Base-by-base conservation (phyloP, 2,113 vertebrate species). In the Melanotaenia duboulayi region DNA sequence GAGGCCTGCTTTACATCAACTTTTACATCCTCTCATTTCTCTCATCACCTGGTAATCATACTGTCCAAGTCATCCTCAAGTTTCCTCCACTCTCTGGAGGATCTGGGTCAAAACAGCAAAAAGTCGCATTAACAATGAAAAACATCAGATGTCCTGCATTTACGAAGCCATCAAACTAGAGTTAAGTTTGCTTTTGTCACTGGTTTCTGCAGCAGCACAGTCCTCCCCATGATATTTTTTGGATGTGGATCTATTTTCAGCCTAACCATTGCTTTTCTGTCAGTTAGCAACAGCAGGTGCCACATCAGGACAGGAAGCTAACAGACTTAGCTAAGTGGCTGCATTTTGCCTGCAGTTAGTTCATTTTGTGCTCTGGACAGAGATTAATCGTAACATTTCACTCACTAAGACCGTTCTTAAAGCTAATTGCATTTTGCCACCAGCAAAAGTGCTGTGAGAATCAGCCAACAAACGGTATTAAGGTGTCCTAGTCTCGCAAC, bases 301-400 rank as follows among this genome's bases (percentile, higher is more conserved):
- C 25, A 12, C 17, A 24, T 37, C 24, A 46, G 24, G 51, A 57
- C 50, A 58, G 39, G 23, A 55, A 56, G 25, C 35, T 20, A 32
- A 66, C 49, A 16, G 0, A 16, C 50, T 65, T 22, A 13, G 14
- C 60, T 13, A 66, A 63, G 25, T 32, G 64, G 22, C 35, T 12
- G 37, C 19, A 55, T 58, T 68, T 73, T 58, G 40, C 59, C 13
- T 44, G 25, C 3, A 46, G 57, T 68, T 64, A 39, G 25, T 32
- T 55, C 11, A 69, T 52, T 24, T 48, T 22, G 2, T 59, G 9
- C 32, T 24, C 10, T 58, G 62, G 52, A 74, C 48, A 20, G 22
- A 28, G 55, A 20, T 63, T 13, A 22, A 16, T 4, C 37, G 11
- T 1, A 20, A 19, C 40, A 13, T 51, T 50, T 20, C 11, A 19